Evolutionary conservation across 2,797 vertebrate species (phyloP), one percentile per base, ranked within the genome.

Genomic region (Gallinago solitaria): DNA sequence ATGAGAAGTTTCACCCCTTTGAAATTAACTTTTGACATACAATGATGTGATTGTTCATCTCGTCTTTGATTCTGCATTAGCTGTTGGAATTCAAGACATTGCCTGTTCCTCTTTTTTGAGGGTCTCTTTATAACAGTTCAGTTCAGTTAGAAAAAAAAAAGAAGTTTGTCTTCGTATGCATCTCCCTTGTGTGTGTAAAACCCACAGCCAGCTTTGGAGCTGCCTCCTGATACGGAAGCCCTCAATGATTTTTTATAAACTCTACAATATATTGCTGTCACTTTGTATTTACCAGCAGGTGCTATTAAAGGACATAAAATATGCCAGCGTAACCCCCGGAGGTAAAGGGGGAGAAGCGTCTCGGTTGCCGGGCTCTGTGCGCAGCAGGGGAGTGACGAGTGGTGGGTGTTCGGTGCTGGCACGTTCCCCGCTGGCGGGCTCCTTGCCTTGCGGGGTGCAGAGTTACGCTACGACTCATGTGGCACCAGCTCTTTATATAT

Each of bases 381-480:
- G 9, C 57, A 60, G 86, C 37, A 4, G 77, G 23, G 90, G 80
- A 90, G 67, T 92, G 94, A 95, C 94, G 87, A 94, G 90, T 1
- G 70, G 95, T 95, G 92, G 95, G 92, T 73, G 94, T 95, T 61
- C 1, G n/a, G 35, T 6, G 16, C 90, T 90, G 93, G 92, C 96
- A 95, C 93, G 75, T 93, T 96, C 94, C 51, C 70, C 14, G 6
- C 89, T 96, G 95, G 95, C 90, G 70, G 75, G 51, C 56, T 96
- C 84, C 63, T 60, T 59, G 92, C 86, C 77, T 89, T 1, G 64
- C 20, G 14, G 61, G 81, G 65, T 45, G 78, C 32, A 48, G 77
- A 93, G 61, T 32, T 79, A 20, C 1, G 0, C 6, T 39, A 41
- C 5, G 2, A 56, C 80, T 85, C 68, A 1, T 77, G 79, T 79